Percentiles rank a stretch among this genome's conserved stretches.
These are phyloP conservation scores for Auanema sp. DNA, from an alignment of 2,888 invertebrate species.

Conservation along the genomic window DNA sequence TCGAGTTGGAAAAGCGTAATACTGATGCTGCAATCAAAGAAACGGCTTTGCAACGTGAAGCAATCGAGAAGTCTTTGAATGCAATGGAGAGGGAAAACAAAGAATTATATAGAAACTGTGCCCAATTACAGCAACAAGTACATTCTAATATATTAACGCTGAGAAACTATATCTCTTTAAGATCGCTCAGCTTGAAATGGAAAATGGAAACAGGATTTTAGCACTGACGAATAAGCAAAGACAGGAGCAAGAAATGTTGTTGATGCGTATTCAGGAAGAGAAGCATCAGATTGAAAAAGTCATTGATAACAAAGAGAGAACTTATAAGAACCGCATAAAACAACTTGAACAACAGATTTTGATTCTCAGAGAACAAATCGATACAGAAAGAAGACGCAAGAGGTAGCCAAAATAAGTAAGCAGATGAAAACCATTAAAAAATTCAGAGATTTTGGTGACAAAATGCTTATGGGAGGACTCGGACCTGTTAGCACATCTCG, in stretches of 20 bases:
- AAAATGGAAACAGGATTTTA: slow-evolving; percentile 61
- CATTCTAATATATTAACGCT: neutral
- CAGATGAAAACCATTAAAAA: too few species aligned
- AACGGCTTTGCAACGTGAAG: slow-evolving; percentile 62
- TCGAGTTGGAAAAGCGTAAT: slow-evolving; percentile 59
- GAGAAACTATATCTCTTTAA: neutral
- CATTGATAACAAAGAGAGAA: slow-evolving; percentile 61
- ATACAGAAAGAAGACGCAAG: slow-evolving; percentile 54
- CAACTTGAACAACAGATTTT: slow-evolving; percentile 60
- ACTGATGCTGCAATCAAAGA: slow-evolving; percentile 62
- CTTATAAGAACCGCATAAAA: slow-evolving; percentile 56
- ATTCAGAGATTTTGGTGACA: slow-evolving; percentile 53
- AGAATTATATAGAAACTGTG: slow-evolving; percentile 63
- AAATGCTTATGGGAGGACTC: slow-evolving; percentile 54
- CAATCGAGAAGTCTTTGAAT: slow-evolving; percentile 63
- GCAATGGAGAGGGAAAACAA: slow-evolving; percentile 63
- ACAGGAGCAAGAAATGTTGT: slow-evolving; percentile 61
- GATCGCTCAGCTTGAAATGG: slow-evolving; percentile 63
- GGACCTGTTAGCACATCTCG: slow-evolving; percentile 27
- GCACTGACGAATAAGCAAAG: slow-evolving; percentile 62
- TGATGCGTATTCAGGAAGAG: slow-evolving; percentile 57
- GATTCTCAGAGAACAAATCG: slow-evolving; percentile 59
- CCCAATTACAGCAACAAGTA: slow-evolving; percentile 61
- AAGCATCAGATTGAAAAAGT: slow-evolving; percentile 61
- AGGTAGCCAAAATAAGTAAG: too few species aligned